phyloP scores from a whole-genome alignment of 2,113 vertebrate genomes.

The Petrocephalus zakoni region DNA sequence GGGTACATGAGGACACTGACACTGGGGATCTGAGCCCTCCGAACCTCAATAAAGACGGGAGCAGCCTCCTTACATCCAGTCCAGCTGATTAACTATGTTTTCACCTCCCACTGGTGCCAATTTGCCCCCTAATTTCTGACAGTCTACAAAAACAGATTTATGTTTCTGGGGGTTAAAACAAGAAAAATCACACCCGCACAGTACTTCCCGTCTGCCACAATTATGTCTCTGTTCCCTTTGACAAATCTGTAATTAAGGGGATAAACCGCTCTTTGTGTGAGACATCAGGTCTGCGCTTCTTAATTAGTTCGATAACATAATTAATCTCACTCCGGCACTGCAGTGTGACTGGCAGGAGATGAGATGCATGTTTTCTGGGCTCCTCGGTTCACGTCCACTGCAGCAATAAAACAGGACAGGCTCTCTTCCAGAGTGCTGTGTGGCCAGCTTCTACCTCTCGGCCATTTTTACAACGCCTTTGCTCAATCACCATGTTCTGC shows the following conservation, averaged over 20 bases:
- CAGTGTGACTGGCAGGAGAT: background rate
- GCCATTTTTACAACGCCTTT: background rate
- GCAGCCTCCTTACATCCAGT: background rate
- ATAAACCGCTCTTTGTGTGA: background rate
- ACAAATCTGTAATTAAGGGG: slow-evolving; percentile 9
- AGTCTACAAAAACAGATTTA: background rate
- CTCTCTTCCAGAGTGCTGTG: background rate
- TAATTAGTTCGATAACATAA: slow-evolving; percentile 20
- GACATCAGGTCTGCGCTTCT: background rate
- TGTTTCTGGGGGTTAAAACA: background rate
- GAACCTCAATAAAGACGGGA: background rate
- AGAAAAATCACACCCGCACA: background rate
- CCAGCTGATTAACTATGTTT: background rate
- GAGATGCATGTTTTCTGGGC: background rate
- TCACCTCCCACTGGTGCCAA: background rate
- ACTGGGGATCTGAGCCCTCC: background rate
- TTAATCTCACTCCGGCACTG: background rate
- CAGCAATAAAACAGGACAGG: background rate
- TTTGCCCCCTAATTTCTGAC: background rate
- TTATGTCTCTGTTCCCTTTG: background rate
- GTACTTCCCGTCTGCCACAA: background rate
- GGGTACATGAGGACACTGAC: background rate
- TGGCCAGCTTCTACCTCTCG: background rate
- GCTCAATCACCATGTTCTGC: background rate
- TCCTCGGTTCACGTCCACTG: background rate